Percentiles rank a stretch among this genome's conserved stretches.
These are phyloP conservation scores for Aphelinus certus DNA, from an alignment of 1,140 invertebrate species.

Conservation along the genomic window DNA sequence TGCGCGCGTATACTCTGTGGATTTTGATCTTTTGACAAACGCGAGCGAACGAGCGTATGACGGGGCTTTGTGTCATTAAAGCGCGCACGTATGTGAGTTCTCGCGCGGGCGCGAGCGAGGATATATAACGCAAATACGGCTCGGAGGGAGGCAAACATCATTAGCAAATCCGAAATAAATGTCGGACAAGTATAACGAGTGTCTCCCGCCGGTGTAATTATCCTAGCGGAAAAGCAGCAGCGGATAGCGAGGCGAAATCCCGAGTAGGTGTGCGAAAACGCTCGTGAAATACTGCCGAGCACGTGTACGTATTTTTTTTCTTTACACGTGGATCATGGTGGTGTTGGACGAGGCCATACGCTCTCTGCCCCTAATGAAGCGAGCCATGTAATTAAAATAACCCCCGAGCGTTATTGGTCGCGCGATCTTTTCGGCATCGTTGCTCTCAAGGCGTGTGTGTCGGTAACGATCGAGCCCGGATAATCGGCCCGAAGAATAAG, in stretches of 20 bases:
- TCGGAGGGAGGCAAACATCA: conserved; percentile 10
- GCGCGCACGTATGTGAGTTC: no score
- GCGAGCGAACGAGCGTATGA: no score
- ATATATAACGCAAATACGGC: no score
- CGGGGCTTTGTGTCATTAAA: no score
- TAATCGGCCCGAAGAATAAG: no score
- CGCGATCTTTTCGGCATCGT: background rate
- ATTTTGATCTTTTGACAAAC: no score
- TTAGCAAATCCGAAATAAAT: conserved; percentile 29
- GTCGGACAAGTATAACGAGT: conserved; percentile 7
- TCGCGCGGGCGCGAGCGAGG: no score
- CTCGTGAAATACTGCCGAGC: background rate
- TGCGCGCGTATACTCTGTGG: no score
- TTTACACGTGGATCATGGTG: no score
- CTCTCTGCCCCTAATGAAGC: conserved; percentile 1
- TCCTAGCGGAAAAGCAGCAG: conserved; percentile 5
- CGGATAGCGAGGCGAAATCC: background rate
- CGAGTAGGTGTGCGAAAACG: background rate
- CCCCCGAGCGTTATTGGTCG: background rate
- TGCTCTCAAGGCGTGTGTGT: no score
- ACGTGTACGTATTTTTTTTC: conserved; percentile 10
- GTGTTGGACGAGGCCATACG: no score
- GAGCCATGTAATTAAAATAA: conserved; percentile 19
- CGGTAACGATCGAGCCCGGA: no score
- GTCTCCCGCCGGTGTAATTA: conserved; percentile 2